Evolutionary conservation across 37 sponge, comb jelly and placozoan species (phyloP).

Genomic region (Cladorhizidae sp.): DNA sequence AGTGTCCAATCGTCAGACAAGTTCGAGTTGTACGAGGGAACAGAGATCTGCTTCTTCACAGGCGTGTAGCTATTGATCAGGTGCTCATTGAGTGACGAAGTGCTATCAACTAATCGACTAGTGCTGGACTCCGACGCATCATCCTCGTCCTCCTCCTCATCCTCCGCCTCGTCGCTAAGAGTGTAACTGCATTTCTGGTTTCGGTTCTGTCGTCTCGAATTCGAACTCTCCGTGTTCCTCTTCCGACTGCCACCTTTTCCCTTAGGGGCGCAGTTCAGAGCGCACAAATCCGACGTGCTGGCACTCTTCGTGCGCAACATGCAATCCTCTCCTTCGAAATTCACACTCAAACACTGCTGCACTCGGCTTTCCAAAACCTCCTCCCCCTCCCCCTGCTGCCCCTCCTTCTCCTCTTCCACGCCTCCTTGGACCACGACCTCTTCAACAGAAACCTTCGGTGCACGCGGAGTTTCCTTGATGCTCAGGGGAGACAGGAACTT

Average conservation of each 20-base stretch:
- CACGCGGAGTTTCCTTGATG: too few relatives aligned
- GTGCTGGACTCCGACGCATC: not conserved
- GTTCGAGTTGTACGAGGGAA: not conserved
- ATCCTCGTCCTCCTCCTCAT: not conserved
- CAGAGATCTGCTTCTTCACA: not conserved
- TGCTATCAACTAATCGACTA: not conserved
- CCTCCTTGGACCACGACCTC: too few relatives aligned
- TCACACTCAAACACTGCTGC: not conserved
- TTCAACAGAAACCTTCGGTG: too few relatives aligned
- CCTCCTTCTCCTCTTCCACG: not conserved
- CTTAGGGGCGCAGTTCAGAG: too few relatives aligned
- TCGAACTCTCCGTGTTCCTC: not conserved
- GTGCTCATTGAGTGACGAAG: not conserved
- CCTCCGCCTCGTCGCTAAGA: too few relatives aligned
- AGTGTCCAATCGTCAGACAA: not conserved
- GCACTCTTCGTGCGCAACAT: conserved; percentile 4
- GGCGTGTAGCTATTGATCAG: not conserved
- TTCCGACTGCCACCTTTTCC: not conserved
- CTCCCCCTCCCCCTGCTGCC: not conserved
- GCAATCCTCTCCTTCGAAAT: not conserved
- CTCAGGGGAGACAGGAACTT: not conserved
- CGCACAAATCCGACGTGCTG: conserved; percentile 12
- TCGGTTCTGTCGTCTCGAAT: not conserved
- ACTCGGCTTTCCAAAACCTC: not conserved
- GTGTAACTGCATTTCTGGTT: not conserved